A percentile compares a stretch with the other conserved stretches of the same genome.
Conservation (phyloP, 2,888 invertebrate genomes). For the Ophion ellenae region DNA sequence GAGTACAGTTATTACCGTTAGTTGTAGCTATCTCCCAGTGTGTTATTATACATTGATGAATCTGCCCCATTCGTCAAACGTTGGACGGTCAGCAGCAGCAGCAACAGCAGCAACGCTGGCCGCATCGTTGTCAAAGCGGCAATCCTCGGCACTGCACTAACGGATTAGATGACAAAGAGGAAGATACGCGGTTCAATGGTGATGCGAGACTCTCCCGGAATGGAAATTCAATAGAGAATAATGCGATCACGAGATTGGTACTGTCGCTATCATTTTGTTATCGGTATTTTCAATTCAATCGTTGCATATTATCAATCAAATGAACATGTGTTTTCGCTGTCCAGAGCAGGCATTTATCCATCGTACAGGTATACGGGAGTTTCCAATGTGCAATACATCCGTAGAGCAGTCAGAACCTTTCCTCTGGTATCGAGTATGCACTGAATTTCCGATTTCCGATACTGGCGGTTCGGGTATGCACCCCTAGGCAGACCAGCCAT, state of each 20-base stretch:
- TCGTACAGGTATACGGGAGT: background rate
- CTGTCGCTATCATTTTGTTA: conserved; percentile 18
- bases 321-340: conserved; percentile 19
- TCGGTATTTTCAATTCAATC: conserved; percentile 20
- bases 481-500: conserved; percentile 38
- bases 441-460: conserved; percentile 61
- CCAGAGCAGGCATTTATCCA: background rate
- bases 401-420: conserved; percentile 29
- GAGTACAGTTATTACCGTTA: conserved; percentile 31
- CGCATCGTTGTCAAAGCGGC: conserved; percentile 33
- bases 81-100: conserved; percentile 21
- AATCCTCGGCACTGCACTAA: background rate
- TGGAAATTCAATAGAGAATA: conserved; percentile 27
- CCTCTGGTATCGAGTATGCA: conserved; percentile 45
- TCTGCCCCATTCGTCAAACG: conserved; percentile 53
- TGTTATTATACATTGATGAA: conserved; percentile 37
- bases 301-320: conserved; percentile 27
- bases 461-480: conserved; percentile 45
- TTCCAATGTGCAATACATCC: conserved; percentile 19
- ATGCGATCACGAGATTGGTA: conserved; percentile 1
- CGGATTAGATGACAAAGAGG: conserved; percentile 29
- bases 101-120: conserved; percentile 16
- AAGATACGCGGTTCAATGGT: conserved; percentile 15
- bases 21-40: conserved; percentile 24
- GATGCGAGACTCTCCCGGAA: background rate